Base-by-base conservation (phyloP, 2,797 vertebrate genomes). In the Enteromius argenteus region DNA sequence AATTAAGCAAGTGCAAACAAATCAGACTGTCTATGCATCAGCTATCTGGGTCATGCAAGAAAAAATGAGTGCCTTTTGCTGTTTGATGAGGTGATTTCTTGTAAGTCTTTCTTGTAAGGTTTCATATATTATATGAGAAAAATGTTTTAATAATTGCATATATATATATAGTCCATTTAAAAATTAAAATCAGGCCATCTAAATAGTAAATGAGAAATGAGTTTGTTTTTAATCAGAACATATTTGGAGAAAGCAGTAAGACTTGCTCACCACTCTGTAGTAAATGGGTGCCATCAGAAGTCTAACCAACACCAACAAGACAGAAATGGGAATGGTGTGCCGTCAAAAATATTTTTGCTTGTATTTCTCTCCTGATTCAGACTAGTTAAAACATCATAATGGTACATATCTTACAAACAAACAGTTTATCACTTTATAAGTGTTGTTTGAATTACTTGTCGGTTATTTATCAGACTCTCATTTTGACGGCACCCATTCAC, bases 1-100 rank as follows among this genome's bases (percentile, higher is more conserved):
- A 88, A 85, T 80, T 75, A 86, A 81, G 39, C 37, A 64, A 56
- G 37, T 49, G 44, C 53, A 76, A 86, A 84, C 62, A 62, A 84
- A 86, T 84, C n/a, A 49, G 37, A 64, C 58, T 37, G 32, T 60
- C 49, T 74, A 51, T 58, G 71, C 53, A 60, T 84, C 51, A 53
- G 82, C 75, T 79, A 69, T 86, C 77, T 74, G 37, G 64, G 49
- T 80, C 51, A 80, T 3, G 27, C 66, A 42, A 42, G n/a, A 39
- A 68, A 68, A 62, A 37, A 39, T 10, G 1, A 3, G n/a, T 15
- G 13, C 13, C 58, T 68, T 37, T 56, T 53, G n/a, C 17, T 21
- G 42, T 67, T 66, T 66, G 1, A 49, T 51, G 10, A 76, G n/a
- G 21, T 39, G 21, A 56, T 76, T 76, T 76, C 51, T 39, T 7